Percentiles rank a stretch among this genome's conserved stretches.
phyloP scores from a whole-genome alignment of 1,140 invertebrate species.

The Wiebesia pumilae region DNA sequence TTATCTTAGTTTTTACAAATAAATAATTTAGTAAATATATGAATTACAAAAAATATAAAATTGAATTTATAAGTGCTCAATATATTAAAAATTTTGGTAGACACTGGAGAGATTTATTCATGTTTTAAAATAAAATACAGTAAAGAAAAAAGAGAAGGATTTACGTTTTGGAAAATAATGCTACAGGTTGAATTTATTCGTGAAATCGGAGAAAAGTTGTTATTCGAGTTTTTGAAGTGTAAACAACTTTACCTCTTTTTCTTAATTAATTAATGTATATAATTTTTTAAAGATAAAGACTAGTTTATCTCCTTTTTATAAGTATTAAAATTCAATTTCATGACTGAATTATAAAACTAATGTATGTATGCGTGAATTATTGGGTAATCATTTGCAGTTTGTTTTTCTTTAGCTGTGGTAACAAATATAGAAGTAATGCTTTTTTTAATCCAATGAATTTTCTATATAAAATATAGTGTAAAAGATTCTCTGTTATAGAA shows the following conservation, averaged over 20 bases:
- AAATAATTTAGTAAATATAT: no score
- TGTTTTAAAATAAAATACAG: not conserved
- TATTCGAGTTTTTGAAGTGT: conserved; percentile 13
- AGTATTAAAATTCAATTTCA: not conserved
- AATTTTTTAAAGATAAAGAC: conserved; percentile 1
- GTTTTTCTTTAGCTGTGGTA: no score
- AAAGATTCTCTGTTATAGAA: no score
- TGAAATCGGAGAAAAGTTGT: conserved; percentile 33
- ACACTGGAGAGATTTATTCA: not conserved
- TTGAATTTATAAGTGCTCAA: no score
- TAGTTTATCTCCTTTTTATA: not conserved
- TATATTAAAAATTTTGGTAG: no score
- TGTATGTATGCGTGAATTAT: not conserved
- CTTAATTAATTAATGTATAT: not conserved
- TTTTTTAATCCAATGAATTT: no score
- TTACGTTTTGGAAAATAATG: not conserved
- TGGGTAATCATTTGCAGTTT: not conserved
- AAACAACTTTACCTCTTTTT: conserved; percentile 31
- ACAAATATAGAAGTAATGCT: no score
- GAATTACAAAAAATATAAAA: no score
- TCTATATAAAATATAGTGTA: no score
- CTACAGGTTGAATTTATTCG: conserved; percentile 20
- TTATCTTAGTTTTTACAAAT: no score
- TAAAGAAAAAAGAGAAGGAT: not conserved
- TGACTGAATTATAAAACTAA: not conserved